Base-by-base conservation (phyloP, 2,113 vertebrate genomes). In the Datnioides undecimradiatus region DNA sequence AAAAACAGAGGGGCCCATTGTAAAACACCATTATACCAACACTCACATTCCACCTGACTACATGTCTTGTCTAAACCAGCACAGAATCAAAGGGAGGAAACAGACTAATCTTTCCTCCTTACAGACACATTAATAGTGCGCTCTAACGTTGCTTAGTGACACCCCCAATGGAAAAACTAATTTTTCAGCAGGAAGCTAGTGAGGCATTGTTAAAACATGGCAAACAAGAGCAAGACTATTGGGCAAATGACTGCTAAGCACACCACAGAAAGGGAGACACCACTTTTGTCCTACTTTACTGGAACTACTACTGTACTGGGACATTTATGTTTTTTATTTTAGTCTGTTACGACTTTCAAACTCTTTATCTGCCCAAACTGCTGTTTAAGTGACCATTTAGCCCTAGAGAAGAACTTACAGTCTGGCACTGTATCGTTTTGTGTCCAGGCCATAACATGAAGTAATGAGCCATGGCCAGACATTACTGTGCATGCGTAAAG, bases 141-240 rank as follows among this genome's bases (percentile, higher is more conserved):
- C 89, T 85, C 63, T 8, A 49, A 77, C 70, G 87, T 91, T 92
- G 87, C 92, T 82, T 79, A 31, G 92, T 87, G 88, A 92, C 91
- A 86, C 76, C 79, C 60, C 48, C 79, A 41, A 84, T 92, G 87
- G 89, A 92, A 92, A 92, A 92, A 89, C 82, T 78, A 33, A 83
- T 90, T 93, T 92, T 89, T 90, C 74, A 74, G 79, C 82, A 85
- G 79, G 90, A 88, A 88, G 86, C 69, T 29, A 84, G 80, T 90
- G 82, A 83, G 89, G 88, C 91, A 46, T 87, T 80, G 79, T 82
- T 87, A 93, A 93, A 91, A 83, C 80, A 88, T 41, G 11, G 84
- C 91, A 93, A 91, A 93, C 91, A 93, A 83, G 85, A 80, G 85
- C 48, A 17, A 49, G 76, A 87, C 88, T 90, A 87, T 80, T 78